phyloP scores from a whole-genome alignment of 2,113 vertebrate species.

The Scatophagus argus region DNA sequence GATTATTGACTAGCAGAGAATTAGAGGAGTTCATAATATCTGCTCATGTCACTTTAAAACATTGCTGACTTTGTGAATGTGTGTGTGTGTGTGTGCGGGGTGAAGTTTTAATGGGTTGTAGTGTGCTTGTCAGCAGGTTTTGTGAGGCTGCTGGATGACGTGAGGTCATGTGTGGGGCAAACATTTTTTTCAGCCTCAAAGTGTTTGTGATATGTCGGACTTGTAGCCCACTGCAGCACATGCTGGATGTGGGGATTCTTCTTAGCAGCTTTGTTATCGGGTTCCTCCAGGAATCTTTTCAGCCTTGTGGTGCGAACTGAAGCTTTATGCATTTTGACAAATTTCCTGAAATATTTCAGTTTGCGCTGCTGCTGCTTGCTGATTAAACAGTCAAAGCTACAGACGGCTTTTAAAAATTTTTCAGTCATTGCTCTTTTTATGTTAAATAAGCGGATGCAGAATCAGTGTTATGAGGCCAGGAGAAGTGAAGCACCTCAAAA shows the following conservation, averaged over 20 bases:
- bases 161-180: background rate
- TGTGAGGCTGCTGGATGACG: background rate
- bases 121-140: background rate
- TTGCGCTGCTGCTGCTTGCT: background rate
- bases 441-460: background rate
- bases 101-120: too few species aligned
- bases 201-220: background rate
- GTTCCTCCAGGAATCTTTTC: background rate
- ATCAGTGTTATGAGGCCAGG: background rate
- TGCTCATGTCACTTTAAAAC: background rate
- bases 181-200: background rate
- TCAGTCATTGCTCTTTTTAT: background rate
- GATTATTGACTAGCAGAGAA: too few species aligned
- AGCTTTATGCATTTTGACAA: background rate
- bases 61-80: background rate
- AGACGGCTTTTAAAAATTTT: background rate
- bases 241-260: too few species aligned
- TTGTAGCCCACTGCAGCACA: background rate
- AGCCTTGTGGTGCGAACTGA: background rate
- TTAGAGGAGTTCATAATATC: background rate
- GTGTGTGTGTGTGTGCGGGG: background rate
- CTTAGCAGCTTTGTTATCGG: background rate
- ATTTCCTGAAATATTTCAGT: background rate
- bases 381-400: background rate
- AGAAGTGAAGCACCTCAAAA: too few species aligned